Evolutionary conservation across 1,140 invertebrate species (phyloP), one percentile per base, ranked within the genome.

Genomic region (Lordiphosa clarofinis): DNA sequence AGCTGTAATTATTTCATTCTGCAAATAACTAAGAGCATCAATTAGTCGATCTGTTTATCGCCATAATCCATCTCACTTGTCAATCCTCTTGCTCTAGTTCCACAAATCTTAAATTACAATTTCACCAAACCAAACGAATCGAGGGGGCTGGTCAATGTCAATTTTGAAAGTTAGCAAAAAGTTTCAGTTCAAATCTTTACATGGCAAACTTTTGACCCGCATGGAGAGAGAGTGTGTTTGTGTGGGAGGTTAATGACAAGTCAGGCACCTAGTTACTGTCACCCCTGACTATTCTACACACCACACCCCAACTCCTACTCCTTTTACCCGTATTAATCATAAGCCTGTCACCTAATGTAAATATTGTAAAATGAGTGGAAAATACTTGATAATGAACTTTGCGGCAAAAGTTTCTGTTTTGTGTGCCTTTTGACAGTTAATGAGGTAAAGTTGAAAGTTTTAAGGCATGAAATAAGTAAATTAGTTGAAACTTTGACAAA

Each of bases 351-450:
- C 72, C 73, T 76, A 76, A 38, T 57, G 73, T 82, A 76, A 82
- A 82, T 82, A 82, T 82, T 79, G 56, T 74, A 82, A 82, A 84
- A 60, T 65, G 60, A 73, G 68, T 84, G 68, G 59, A 68, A 84
- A 82, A 76, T 65, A 19, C 39, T 56, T 81, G 57, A 59, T 81
- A 72, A 74, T 84, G 60, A 82, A 76, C 78, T 84, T 72, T 59
- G 35, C 15, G 38, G 59, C 19, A 60, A 76, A 82, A 82, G 73
- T 82, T 70, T 43, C 33, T 47, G 33, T 69, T 62, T 54, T 21
- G 1, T 11, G 4, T 21, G 47, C 36, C 31, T 15, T 43, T 48
- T 37, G 56, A 58, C 56, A 71, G 58, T 71, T 76, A 76, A 76
- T 76, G 72, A 79, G 59, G 33, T 48, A 44, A 38, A 38, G 48